A percentile compares a stretch with the other conserved stretches of the same genome.
phyloP scores from a whole-genome alignment of 2,888 invertebrate genomes.

The Eustalomyia histrio region DNA sequence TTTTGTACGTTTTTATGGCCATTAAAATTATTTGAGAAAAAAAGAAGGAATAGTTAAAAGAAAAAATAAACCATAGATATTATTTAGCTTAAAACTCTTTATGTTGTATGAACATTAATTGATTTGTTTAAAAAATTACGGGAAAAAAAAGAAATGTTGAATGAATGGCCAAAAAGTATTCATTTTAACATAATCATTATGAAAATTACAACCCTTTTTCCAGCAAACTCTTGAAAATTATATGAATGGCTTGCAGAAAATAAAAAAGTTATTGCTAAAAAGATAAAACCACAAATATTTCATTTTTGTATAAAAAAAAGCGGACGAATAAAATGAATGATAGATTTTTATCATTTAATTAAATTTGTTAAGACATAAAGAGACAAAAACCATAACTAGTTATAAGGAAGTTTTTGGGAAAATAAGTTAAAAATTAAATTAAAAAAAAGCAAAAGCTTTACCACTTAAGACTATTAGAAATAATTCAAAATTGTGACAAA shows the following conservation, averaged over 20 bases:
- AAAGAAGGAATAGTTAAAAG: conserved; percentile 32
- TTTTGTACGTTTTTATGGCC: neutral
- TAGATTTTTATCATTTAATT: conserved; percentile 68
- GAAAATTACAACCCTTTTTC: conserved; percentile 68
- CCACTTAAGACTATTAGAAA: too few species aligned
- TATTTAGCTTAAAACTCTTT: conserved; percentile 51
- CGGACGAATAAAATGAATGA: conserved; percentile 40
- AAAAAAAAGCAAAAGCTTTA: neutral
- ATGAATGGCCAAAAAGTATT: conserved; percentile 62
- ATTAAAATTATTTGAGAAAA: conserved; percentile 23
- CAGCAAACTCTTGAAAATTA: conserved; percentile 56
- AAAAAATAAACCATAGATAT: conserved; percentile 46
- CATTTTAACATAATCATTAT: conserved; percentile 66
- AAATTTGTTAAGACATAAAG: conserved; percentile 53
- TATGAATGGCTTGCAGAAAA: conserved; percentile 47
- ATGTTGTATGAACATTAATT: conserved; percentile 71
- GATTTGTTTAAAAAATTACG: conserved; percentile 70
- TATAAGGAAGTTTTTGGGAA: neutral
- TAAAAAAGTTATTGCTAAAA: conserved; percentile 59
- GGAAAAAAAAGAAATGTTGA: conserved; percentile 27
- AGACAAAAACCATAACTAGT: neutral
- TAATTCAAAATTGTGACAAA: too few species aligned
- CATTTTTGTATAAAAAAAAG: conserved; percentile 38
- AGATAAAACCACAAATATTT: conserved; percentile 67
- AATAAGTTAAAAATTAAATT: conserved; percentile 4